Conservation (phyloP, 2,113 vertebrate genomes). For the Gracilinanus agilis region DNA sequence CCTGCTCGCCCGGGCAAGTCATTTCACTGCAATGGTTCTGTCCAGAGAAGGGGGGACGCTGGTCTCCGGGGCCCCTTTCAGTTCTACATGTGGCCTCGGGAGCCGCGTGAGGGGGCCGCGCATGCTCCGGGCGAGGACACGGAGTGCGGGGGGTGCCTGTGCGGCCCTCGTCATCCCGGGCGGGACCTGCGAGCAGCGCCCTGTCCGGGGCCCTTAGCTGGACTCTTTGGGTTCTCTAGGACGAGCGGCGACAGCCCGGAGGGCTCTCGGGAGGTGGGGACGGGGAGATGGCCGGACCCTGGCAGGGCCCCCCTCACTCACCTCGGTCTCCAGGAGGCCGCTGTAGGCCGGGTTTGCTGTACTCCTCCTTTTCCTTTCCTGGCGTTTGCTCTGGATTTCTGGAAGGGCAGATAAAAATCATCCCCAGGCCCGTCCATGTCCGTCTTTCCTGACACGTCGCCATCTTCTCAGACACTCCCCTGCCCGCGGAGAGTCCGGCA, state of each 20-base stretch:
- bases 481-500: neutral
- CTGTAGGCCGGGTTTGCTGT: conserved; percentile 98
- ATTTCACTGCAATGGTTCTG: neutral
- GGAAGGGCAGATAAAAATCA: conserved; percentile 59
- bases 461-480: neutral
- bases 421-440: neutral
- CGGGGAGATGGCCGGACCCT: rapidly evolving
- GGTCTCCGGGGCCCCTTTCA: neutral
- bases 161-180: too few relatives aligned
- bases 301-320: conserved; percentile 62
- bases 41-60: neutral
- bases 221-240: neutral
- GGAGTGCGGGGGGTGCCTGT: too few relatives aligned
- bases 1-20: neutral
- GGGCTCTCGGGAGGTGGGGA: too few relatives aligned
- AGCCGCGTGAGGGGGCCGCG: too few relatives aligned
- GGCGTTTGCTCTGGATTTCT: conserved; percentile 97
- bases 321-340: conserved; percentile 95
- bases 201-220: neutral
- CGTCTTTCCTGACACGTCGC: neutral
- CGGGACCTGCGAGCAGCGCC: too few relatives aligned
- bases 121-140: too few relatives aligned
- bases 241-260: neutral
- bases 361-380: conserved; percentile 97
- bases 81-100: too few relatives aligned